Conservation (phyloP, 2,888 invertebrate genomes). For the Phaonia tiefii region DNA sequence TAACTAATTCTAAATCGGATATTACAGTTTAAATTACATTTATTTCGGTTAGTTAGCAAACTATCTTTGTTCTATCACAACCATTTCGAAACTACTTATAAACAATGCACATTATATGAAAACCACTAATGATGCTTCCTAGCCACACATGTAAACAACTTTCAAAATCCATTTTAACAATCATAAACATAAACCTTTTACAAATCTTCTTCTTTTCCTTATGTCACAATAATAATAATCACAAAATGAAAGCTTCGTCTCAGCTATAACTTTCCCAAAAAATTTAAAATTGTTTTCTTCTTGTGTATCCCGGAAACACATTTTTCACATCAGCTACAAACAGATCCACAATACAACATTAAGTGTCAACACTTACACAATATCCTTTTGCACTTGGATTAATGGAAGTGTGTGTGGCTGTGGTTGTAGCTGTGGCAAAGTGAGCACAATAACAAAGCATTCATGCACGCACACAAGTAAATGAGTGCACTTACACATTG, state of each 20-base stretch:
- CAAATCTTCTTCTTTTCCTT: too few relatives aligned
- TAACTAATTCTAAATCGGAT: too few relatives aligned
- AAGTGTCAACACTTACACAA: constrained; percentile 25
- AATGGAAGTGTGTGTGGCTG: neutral
- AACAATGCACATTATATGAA: neutral
- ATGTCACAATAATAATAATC: neutral
- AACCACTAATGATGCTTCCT: neutral
- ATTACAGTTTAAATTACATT: too few relatives aligned
- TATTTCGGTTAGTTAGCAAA: too few relatives aligned
- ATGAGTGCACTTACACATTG: neutral
- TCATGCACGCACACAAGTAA: neutral
- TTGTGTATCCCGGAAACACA: constrained; percentile 30
- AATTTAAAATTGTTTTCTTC: constrained; percentile 19
- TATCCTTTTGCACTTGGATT: constrained; percentile 1
- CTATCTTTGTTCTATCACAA: too few relatives aligned
- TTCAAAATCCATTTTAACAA: constrained; percentile 21
- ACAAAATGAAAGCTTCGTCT: neutral
- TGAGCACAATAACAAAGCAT: constrained; percentile 21
- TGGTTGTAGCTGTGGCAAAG: neutral
- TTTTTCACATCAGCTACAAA: constrained; percentile 8
- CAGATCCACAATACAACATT: constrained; percentile 7
- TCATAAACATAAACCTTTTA: constrained; percentile 3
- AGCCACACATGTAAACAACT: neutral
- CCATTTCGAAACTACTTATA: neutral
- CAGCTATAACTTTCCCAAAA: constrained; percentile 4